Conservation (phyloP, 2,888 invertebrate species). For the Chrysina gloriosa region DNA sequence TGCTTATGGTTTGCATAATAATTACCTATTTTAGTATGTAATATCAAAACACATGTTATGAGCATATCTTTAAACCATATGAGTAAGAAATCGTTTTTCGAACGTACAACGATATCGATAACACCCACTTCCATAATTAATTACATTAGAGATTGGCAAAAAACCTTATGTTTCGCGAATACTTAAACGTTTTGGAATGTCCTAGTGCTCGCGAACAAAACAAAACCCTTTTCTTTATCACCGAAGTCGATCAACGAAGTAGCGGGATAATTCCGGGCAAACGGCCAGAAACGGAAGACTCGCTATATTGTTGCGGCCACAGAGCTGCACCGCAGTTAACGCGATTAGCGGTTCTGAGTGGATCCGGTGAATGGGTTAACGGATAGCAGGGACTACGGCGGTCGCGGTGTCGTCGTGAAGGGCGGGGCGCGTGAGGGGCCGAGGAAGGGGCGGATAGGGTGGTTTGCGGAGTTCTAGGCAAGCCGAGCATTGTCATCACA, state of each 20-base stretch:
- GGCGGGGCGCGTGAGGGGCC: background rate
- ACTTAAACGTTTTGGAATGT: constrained; percentile 12
- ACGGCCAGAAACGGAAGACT: constrained; percentile 34
- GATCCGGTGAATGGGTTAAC: constrained; percentile 31
- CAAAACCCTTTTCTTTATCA: constrained; percentile 35
- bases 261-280: constrained; percentile 31
- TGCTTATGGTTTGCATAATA: too few species aligned
- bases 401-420: background rate
- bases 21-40: too few species aligned
- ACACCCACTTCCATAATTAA: constrained; percentile 19
- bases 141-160: constrained; percentile 28
- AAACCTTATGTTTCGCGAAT: constrained; percentile 31
- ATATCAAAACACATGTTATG: too few species aligned
- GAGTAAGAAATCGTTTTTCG: background rate
- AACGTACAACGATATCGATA: constrained; percentile 1
- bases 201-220: constrained; percentile 2
- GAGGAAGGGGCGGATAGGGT: background rate
- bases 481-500: constrained; percentile 50
- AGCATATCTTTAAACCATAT: too few species aligned
- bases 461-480: constrained; percentile 20
- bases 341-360: constrained; percentile 40
- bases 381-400: constrained; percentile 4
- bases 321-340: constrained; percentile 35
- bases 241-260: constrained; percentile 13
- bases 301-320: constrained; percentile 39